Percentiles rank a stretch among this genome's conserved stretches.
Evolutionary conservation across 1,140 invertebrate genomes (phyloP).

Genomic region (Drosophila azteca): DNA sequence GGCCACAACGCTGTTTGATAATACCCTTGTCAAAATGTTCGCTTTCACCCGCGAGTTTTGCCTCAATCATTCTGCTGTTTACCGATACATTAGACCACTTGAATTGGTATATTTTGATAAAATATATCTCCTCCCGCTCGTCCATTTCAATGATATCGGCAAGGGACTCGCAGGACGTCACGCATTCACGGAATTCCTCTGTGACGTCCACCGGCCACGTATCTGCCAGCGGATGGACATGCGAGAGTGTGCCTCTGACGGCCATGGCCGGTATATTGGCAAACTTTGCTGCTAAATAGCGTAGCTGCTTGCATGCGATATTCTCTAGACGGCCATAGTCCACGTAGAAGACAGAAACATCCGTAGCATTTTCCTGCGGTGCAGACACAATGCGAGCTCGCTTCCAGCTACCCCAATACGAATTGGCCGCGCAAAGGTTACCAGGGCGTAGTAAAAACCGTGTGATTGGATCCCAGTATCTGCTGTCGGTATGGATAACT

Average conservation of each 20-base stretch:
- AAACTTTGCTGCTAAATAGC: slow-evolving; percentile 8
- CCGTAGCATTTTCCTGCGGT: not conserved
- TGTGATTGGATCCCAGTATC: not conserved
- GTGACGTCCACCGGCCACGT: slow-evolving; percentile 31
- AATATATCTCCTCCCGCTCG: slow-evolving; percentile 5
- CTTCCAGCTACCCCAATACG: slow-evolving; percentile 5
- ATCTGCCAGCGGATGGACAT: slow-evolving; percentile 33
- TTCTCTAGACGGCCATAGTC: slow-evolving; percentile 34
- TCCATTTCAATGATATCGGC: slow-evolving; percentile 35
- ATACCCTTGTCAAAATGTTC: not conserved
- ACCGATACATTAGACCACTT: not conserved
- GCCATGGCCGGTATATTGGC: slow-evolving; percentile 8
- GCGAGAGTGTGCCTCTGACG: slow-evolving; percentile 36
- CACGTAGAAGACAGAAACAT: slow-evolving; percentile 29
- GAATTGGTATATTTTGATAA: not conserved
- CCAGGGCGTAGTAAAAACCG: slow-evolving; percentile 19
- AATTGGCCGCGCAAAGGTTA: slow-evolving; percentile 25
- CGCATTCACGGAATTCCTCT: not conserved
- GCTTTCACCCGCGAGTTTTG: slow-evolving; percentile 32
- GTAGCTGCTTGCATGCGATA: not conserved
- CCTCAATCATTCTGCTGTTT: slow-evolving; percentile 12
- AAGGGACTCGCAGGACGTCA: not conserved
- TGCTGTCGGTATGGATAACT: not conserved
- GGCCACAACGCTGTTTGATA: slow-evolving; percentile 9
- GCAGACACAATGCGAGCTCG: slow-evolving; percentile 28